A percentile compares a stretch with the other conserved stretches of the same genome.
phyloP scores from a whole-genome alignment of 1,140 invertebrate genomes.

The Augochlora pura region DNA sequence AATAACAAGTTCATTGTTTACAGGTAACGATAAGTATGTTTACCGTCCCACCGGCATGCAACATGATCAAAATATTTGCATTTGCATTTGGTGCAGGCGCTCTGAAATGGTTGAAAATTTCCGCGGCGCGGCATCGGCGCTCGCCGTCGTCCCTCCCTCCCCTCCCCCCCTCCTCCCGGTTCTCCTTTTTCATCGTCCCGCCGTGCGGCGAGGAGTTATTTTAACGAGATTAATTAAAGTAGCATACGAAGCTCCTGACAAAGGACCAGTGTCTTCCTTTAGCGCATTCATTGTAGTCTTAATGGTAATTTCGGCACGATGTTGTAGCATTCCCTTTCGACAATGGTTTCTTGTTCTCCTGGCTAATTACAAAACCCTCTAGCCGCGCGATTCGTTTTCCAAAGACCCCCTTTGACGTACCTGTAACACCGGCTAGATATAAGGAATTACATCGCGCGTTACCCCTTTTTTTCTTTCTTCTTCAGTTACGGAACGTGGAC shows the following conservation, averaged over 20 bases:
- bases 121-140: not conserved
- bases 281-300: slow-evolving; percentile 29
- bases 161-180: no score
- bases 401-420: slow-evolving; percentile 5
- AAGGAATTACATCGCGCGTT: slow-evolving; percentile 27
- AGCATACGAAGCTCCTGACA: slow-evolving; percentile 16
- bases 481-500: not conserved
- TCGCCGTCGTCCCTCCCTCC: no score
- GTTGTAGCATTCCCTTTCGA: slow-evolving; percentile 12
- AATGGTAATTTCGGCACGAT: slow-evolving; percentile 33
- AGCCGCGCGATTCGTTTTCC: not conserved
- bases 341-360: slow-evolving; percentile 8
- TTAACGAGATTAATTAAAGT: slow-evolving; percentile 43
- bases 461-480: no score
- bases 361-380: slow-evolving; percentile 22
- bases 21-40: not conserved
- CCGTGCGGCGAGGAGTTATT: slow-evolving; percentile 13
- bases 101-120: not conserved
- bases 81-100: not conserved
- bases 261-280: slow-evolving; percentile 27
- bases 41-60: no score
- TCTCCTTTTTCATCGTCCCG: not conserved
- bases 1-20: not conserved
- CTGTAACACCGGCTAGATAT: not conserved
- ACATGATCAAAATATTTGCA: not conserved